Evolutionary conservation across 2,888 invertebrate species (phyloP), one percentile per base, ranked within the genome.

Genomic region (Ceraclea dissimilis): DNA sequence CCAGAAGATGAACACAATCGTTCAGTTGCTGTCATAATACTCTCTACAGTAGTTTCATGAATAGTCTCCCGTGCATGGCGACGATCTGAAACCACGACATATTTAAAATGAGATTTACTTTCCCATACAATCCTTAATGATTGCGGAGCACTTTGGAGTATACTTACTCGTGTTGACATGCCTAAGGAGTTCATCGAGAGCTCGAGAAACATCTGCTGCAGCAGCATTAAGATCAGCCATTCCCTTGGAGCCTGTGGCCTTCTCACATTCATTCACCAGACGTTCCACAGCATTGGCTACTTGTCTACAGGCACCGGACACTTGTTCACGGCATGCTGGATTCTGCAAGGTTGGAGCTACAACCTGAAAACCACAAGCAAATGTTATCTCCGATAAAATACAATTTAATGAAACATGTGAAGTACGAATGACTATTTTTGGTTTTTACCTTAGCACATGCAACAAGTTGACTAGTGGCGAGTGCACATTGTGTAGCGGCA

Each of bases 401-500:
- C n/a, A n/a, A n/a, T n/a, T n/a, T n/a, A n/a, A n/a, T n/a, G n/a
- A n/a, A n/a, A n/a, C n/a, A n/a, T n/a, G n/a, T n/a, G n/a, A n/a
- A n/a, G n/a, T n/a, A n/a, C n/a, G n/a, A n/a, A n/a, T n/a, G n/a
- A n/a, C n/a, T n/a, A n/a, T n/a, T n/a, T n/a, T n/a, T n/a, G n/a
- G n/a, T n/a, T n/a, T n/a, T n/a, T 67, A 86, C 88, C 80, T 97
- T 96, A 17, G 98, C 92, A 68, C 96, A 96, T 0, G 97, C 97
- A 0, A 99, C 98, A 2, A 99, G 79, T 68, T 98, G 97, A 43
- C 97, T 97, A 4, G 99, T 98, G 5, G 97, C 94, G 44, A 98
- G 76, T 0, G 99, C 99, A 70, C 96, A 96, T 70, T 95, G 90
- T 0, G 97, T 97, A 1, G 99, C 99, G 0, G 95, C 92, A 0